Evolutionary conservation across 2,113 vertebrate genomes (phyloP).

Genomic region (Aythya baeri): DNA sequence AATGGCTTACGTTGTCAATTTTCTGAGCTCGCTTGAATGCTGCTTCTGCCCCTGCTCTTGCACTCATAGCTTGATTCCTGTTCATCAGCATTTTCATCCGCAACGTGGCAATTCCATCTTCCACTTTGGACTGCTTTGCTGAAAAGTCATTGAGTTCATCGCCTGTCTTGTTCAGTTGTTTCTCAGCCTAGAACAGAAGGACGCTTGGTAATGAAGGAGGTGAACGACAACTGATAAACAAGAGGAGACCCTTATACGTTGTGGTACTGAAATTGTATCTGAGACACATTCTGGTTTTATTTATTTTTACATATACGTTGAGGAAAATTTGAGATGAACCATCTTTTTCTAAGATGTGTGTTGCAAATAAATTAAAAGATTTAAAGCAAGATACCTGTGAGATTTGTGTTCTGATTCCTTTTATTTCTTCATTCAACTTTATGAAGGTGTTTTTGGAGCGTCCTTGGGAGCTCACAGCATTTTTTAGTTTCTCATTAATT

Average conservation of each 20-base stretch:
- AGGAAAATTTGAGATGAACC: background rate
- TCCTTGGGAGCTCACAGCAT: constrained; percentile 69
- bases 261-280: background rate
- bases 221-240: background rate
- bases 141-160: constrained; percentile 52
- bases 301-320: background rate
- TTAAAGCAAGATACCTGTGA: constrained; percentile 70
- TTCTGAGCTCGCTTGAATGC: constrained; percentile 44
- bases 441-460: constrained; percentile 64
- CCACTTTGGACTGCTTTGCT: constrained; percentile 55
- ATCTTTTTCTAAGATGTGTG: background rate
- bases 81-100: constrained; percentile 76
- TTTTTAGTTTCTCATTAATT: constrained; percentile 67
- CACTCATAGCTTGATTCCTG: constrained; percentile 53
- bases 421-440: constrained; percentile 53
- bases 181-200: constrained; percentile 72
- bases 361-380: background rate
- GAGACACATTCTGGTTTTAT: background rate
- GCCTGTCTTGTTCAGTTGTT: constrained; percentile 65
- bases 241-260: background rate
- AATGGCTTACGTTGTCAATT: constrained; percentile 62
- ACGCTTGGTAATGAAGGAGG: background rate
- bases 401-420: constrained; percentile 45
- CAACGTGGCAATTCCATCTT: constrained; percentile 68
- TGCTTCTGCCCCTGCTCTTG: constrained; percentile 61